phyloP scores from a whole-genome alignment of 2,797 vertebrate species.

The Odontamblyopus rebecca region DNA sequence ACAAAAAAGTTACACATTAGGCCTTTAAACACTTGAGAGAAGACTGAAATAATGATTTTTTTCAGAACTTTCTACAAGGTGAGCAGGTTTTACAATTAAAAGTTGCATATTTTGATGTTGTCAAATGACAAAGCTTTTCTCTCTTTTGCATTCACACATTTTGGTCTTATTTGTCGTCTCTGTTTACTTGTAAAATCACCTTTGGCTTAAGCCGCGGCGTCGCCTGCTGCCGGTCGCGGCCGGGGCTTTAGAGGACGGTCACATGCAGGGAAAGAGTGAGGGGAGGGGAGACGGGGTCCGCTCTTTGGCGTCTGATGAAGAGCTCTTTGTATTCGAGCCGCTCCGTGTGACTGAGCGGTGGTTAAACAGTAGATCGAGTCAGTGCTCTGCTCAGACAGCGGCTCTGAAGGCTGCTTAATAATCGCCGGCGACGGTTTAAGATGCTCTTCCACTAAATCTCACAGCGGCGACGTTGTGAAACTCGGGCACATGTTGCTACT shows the following conservation, averaged over 20 bases:
- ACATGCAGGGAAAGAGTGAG: constrained; percentile 14
- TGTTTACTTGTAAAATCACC: too few species aligned
- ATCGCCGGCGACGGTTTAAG: not conserved
- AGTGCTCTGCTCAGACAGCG: constrained; percentile 10
- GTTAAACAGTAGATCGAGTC: constrained; percentile 63
- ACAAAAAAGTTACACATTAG: too few species aligned
- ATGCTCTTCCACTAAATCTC: not conserved
- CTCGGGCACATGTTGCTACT: not conserved
- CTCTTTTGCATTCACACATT: too few species aligned
- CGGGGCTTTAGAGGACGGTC: constrained; percentile 38
- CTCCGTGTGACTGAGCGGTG: constrained; percentile 9
- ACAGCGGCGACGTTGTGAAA: not conserved
- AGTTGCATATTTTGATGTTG: too few species aligned
- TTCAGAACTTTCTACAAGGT: too few species aligned
- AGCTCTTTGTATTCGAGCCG: constrained; percentile 48
- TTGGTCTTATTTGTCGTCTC: too few species aligned
- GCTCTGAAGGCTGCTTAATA: not conserved
- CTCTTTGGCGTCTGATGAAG: constrained; percentile 66
- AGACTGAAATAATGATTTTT: too few species aligned
- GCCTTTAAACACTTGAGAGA: too few species aligned
- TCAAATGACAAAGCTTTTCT: too few species aligned
- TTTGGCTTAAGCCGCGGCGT: too few species aligned
- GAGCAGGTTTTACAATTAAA: too few species aligned
- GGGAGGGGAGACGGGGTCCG: constrained; percentile 54
- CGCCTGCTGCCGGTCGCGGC: constrained; percentile 51